A percentile compares a stretch with the other conserved stretches of the same genome.
phyloP scores from a whole-genome alignment of 2,113 vertebrate species.

The Felis chaus region DNA sequence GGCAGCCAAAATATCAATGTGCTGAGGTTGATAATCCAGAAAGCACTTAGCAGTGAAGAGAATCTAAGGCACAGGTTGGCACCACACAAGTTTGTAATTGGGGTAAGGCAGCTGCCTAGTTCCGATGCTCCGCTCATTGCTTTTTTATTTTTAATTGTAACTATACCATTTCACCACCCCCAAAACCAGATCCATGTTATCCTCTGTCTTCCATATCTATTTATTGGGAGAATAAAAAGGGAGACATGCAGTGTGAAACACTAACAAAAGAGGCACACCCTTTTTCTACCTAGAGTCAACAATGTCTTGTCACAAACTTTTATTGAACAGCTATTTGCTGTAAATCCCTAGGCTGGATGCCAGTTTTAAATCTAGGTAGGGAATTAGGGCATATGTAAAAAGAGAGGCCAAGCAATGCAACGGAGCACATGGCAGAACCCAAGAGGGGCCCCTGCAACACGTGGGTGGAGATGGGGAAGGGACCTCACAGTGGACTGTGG shows the following conservation, averaged over 20 bases:
- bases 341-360: background rate
- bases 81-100: background rate
- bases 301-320: background rate
- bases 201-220: background rate
- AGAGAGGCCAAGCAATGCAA: background rate
- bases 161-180: background rate
- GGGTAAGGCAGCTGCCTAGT: background rate
- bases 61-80: background rate
- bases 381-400: background rate
- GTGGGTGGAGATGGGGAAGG: rapidly evolving
- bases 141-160: background rate
- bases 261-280: background rate
- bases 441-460: background rate
- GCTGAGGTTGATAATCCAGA: background rate
- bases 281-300: background rate
- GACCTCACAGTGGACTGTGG: background rate
- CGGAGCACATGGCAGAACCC: background rate
- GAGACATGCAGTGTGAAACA: background rate
- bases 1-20: background rate
- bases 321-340: background rate
- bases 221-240: background rate
- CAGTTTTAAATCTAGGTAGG: background rate
- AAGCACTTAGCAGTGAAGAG: background rate
- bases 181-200: background rate
- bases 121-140: background rate